These are phyloP conservation scores for Acanthosepion esculentum DNA, from an alignment of 2,888 invertebrate genomes.

Conservation along the genomic window DNA sequence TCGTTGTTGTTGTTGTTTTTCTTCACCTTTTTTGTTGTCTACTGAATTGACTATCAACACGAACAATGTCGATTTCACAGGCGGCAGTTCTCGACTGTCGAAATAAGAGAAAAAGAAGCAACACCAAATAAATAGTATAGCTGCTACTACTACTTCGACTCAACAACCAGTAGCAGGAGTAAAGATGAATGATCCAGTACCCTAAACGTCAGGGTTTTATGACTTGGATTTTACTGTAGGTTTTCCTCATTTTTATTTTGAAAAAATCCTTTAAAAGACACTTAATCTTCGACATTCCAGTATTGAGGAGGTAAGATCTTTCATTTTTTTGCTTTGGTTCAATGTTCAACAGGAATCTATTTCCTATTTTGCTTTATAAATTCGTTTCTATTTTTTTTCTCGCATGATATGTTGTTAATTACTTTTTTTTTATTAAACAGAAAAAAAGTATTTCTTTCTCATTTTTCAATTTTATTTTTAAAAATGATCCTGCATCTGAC, in stretches of 20 bases:
- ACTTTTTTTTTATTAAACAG: neutral
- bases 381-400: neutral
- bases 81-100: neutral
- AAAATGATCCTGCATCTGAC: neutral
- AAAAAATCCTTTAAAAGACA: neutral
- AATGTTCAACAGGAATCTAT: slow-evolving; percentile 5
- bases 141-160: neutral
- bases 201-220: neutral
- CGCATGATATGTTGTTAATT: neutral
- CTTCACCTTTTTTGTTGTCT: too few species aligned
- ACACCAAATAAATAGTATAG: neutral
- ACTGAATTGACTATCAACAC: neutral
- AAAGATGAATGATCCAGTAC: slow-evolving; percentile 8
- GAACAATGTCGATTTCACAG: neutral
- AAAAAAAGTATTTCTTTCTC: neutral
- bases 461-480: neutral
- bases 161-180: slow-evolving; percentile 22
- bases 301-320: neutral
- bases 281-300: neutral
- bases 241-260: neutral
- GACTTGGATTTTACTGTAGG: neutral
- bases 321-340: neutral
- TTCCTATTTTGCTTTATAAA: neutral
- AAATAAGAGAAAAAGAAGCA: neutral
- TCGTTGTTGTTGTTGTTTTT: too few species aligned